phyloP scores from a whole-genome alignment of 2,888 invertebrate genomes.

The Lasioglossum marginatum region DNA sequence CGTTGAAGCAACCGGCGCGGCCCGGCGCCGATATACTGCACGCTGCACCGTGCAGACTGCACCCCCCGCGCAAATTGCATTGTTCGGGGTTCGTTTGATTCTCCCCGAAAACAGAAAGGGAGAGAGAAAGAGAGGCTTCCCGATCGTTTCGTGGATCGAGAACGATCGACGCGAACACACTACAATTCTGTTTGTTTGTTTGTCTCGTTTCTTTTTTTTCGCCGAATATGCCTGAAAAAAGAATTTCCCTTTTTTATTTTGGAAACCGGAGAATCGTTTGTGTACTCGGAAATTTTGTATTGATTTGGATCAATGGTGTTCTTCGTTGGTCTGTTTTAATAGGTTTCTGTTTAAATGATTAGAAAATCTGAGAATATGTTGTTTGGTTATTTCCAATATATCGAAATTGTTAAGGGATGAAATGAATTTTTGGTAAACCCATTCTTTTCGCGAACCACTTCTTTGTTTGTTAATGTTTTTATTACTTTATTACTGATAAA shows the following conservation, averaged over 20 bases:
- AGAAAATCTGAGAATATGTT: no score
- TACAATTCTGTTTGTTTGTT: background rate
- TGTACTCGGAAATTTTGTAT: background rate
- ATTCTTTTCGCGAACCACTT: no score
- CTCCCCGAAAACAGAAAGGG: conserved; percentile 7
- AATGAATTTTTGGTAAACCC: no score
- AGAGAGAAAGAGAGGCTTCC: background rate
- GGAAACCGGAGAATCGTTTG: background rate
- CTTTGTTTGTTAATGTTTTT: no score
- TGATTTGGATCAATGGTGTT: background rate
- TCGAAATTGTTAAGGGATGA: no score
- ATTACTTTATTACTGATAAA: background rate
- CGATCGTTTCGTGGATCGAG: background rate
- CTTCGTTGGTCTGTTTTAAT: background rate
- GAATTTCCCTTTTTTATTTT: background rate
- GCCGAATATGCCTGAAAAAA: background rate
- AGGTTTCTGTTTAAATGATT: no score
- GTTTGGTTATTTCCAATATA: no score
- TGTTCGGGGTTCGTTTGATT: conserved; percentile 40
- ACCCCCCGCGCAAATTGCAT: conserved; percentile 50
- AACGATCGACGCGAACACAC: background rate
- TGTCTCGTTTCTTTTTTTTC: background rate
- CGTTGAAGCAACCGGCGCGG: background rate
- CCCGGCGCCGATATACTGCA: background rate
- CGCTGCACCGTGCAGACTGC: conserved; percentile 9